phyloP scores from a whole-genome alignment of 2,888 invertebrate species.

The Drosophila flavopinicola region DNA sequence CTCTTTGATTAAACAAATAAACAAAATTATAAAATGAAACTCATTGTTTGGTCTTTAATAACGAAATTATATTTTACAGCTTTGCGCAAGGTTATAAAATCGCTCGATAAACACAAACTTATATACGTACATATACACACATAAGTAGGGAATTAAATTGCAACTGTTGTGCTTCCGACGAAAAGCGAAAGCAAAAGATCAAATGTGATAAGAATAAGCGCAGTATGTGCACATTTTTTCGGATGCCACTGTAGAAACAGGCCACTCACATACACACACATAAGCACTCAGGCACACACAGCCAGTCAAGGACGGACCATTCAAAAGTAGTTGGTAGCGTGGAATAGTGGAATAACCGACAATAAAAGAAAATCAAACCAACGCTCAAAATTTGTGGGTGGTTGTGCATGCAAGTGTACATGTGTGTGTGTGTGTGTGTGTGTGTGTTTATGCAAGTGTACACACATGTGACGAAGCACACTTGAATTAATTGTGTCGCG shows the following conservation, averaged over 20 bases:
- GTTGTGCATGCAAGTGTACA: slow-evolving; percentile 14
- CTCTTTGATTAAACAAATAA: background rate
- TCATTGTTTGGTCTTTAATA: background rate
- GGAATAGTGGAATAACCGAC: slow-evolving; percentile 42
- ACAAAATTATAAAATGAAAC: slow-evolving; percentile 1
- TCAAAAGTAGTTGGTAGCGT: slow-evolving; percentile 53
- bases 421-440: slow-evolving; percentile 35
- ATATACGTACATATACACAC: too few relatives aligned
- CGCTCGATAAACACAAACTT: slow-evolving; percentile 10
- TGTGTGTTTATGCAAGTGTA: slow-evolving; percentile 9
- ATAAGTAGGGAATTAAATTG: background rate
- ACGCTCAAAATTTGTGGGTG: slow-evolving; percentile 46
- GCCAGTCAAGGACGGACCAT: slow-evolving; percentile 56
- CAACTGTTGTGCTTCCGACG: background rate
- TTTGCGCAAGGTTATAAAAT: slow-evolving; percentile 7
- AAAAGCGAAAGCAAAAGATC: slow-evolving; percentile 27
- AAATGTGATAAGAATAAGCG: slow-evolving; percentile 15
- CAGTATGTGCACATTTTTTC: slow-evolving; percentile 15
- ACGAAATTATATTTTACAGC: background rate
- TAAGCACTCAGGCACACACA: slow-evolving; percentile 15
- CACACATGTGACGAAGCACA: slow-evolving; percentile 40
- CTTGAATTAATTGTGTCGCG: slow-evolving; percentile 67
- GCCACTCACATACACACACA: slow-evolving; percentile 13
- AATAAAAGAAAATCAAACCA: slow-evolving; percentile 32
- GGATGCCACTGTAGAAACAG: slow-evolving; percentile 29